These are phyloP conservation scores for Sphaerolaimus hirsutus DNA, from an alignment of 2,888 invertebrate genomes.

Conservation along the genomic window DNA sequence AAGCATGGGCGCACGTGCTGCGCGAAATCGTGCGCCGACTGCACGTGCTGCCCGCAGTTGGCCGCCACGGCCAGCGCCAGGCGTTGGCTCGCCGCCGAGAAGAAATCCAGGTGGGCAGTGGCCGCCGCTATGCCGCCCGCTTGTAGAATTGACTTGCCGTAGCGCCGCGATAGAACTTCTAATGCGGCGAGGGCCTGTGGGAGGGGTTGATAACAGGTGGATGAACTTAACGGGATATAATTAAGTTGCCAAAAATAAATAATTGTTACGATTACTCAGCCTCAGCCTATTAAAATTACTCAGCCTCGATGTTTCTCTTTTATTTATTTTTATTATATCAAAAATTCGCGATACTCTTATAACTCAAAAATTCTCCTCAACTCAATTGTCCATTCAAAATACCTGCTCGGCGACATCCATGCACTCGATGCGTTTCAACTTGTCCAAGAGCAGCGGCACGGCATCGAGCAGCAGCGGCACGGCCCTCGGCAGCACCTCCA, in stretches of 20 bases:
- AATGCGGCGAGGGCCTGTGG: slow-evolving; percentile 83
- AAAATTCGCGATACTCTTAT: too few relatives aligned
- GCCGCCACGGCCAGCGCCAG: slow-evolving; percentile 85
- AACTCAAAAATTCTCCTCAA: too few relatives aligned
- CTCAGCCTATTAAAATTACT: too few relatives aligned
- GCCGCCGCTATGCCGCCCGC: slow-evolving; percentile 85
- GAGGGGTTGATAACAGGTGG: too few relatives aligned
- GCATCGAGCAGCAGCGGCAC: slow-evolving; percentile 77
- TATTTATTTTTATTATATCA: too few relatives aligned
- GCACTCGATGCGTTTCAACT: slow-evolving; percentile 79
- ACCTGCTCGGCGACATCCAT: slow-evolving; percentile 98
- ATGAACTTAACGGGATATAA: too few relatives aligned
- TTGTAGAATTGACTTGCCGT: slow-evolving; percentile 68
- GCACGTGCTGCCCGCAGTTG: slow-evolving; percentile 51
- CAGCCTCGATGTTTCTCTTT: too few relatives aligned
- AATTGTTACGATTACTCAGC: too few relatives aligned
- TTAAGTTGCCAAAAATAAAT: too few relatives aligned
- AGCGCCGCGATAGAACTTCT: slow-evolving; percentile 80
- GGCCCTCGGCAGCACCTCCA: slow-evolving; percentile 87
- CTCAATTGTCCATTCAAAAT: too few relatives aligned
- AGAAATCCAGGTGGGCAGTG: slow-evolving; percentile 86
- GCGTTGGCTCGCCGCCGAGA: slow-evolving; percentile 88
- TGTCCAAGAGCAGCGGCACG: slow-evolving; percentile 84
- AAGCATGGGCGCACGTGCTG: background rate
- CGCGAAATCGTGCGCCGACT: slow-evolving; percentile 56